A percentile compares a stretch with the other conserved stretches of the same genome.
Evolutionary conservation across 2,113 vertebrate genomes (phyloP).

Genomic region (Passer montanus): DNA sequence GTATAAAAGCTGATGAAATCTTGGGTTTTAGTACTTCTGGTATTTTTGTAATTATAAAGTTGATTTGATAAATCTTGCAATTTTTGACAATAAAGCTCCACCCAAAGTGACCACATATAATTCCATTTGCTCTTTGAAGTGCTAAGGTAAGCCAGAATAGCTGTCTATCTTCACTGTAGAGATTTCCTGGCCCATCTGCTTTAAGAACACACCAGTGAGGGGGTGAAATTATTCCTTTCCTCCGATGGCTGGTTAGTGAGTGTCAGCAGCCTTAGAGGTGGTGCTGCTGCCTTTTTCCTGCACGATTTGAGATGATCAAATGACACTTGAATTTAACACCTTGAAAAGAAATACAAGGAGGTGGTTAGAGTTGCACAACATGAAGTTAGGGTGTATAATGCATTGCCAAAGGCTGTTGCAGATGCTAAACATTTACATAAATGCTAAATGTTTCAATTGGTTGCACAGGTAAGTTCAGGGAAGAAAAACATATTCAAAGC

Average conservation of each 20-base stretch:
- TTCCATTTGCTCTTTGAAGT: background rate
- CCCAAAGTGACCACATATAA: accelerated
- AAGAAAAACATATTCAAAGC: background rate
- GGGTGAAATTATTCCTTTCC: background rate
- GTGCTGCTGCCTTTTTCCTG: background rate
- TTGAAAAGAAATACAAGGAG: background rate
- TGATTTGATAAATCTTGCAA: background rate
- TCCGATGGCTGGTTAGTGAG: background rate
- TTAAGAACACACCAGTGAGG: background rate
- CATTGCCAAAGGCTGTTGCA: background rate
- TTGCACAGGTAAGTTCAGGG: background rate
- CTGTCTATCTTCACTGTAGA: background rate
- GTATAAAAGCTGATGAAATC: background rate
- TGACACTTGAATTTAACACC: background rate
- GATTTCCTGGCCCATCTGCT: background rate
- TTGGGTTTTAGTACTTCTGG: background rate
- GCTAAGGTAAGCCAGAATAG: background rate
- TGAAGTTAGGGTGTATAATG: background rate
- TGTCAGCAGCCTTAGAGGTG: background rate
- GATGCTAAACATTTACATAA: slow-evolving; percentile 17
- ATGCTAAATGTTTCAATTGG: background rate
- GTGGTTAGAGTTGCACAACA: background rate
- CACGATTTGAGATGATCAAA: background rate
- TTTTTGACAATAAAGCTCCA: background rate
- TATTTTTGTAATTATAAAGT: background rate